Conservation (phyloP, 35 echinoderm and acorn worm species). For the Ophiothrix spiculata region DNA sequence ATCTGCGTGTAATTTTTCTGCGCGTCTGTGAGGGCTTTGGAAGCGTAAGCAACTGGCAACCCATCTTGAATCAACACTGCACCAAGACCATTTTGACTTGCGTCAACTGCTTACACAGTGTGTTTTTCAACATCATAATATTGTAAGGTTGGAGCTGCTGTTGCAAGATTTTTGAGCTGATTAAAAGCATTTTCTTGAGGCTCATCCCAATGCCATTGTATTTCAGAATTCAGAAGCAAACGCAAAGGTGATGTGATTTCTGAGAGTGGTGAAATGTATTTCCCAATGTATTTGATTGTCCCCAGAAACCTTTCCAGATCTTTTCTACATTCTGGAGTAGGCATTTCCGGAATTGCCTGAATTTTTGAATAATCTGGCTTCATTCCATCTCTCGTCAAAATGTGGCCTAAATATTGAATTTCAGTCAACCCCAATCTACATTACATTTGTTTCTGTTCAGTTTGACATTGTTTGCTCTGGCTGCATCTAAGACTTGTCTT, state of each 20-base stretch:
- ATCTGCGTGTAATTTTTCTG: slow-evolving; percentile 53
- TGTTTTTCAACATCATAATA: slow-evolving; percentile 49
- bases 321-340: slow-evolving; percentile 14
- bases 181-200: neutral
- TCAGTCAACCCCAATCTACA: slow-evolving; percentile 23
- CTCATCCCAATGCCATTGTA: slow-evolving; percentile 12
- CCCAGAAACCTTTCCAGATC: slow-evolving; percentile 46
- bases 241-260: slow-evolving; percentile 8
- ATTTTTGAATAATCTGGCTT: slow-evolving; percentile 45
- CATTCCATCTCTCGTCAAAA: slow-evolving; percentile 5
- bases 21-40: slow-evolving; percentile 32
- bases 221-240: slow-evolving; percentile 11
- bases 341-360: slow-evolving; percentile 39
- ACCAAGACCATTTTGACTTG: slow-evolving; percentile 42
- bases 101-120: slow-evolving; percentile 36
- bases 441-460: slow-evolving; percentile 37
- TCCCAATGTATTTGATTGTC: slow-evolving; percentile 28
- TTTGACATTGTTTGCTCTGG: slow-evolving; percentile 32
- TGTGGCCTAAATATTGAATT: slow-evolving; percentile 46
- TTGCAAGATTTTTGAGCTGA: slow-evolving; percentile 25
- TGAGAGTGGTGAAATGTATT: slow-evolving; percentile 30
- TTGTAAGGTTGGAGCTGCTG: slow-evolving; percentile 20
- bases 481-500: slow-evolving; percentile 10
- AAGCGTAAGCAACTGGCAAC: slow-evolving; percentile 49
- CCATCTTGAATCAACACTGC: slow-evolving; percentile 37